phyloP scores from a whole-genome alignment of 2,797 vertebrate species.

The Glyptemys insculpta region DNA sequence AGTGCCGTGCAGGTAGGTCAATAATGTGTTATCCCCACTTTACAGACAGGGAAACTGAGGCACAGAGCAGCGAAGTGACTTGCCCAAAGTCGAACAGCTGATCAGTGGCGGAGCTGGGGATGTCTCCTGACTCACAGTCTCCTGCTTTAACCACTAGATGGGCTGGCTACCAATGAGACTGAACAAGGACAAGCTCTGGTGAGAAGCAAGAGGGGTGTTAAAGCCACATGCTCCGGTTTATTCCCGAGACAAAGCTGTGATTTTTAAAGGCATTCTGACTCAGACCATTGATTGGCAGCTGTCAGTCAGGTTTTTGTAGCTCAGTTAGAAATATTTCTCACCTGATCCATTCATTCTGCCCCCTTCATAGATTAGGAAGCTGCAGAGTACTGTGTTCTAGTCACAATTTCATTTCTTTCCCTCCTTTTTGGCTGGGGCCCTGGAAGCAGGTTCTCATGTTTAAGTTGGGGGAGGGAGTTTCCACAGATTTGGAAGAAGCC shows the following conservation, averaged over 20 bases:
- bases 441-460: neutral
- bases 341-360: neutral
- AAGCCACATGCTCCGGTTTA: neutral
- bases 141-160: neutral
- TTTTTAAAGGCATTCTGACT: neutral
- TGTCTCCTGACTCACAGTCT: neutral
- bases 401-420: rapidly evolving
- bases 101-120: neutral
- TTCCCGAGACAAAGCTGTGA: neutral
- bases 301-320: neutral
- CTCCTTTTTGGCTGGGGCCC: no score
- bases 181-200: neutral
- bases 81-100: neutral
- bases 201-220: neutral
- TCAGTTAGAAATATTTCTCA: neutral
- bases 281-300: neutral
- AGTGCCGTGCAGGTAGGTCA: neutral
- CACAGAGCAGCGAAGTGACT: neutral
- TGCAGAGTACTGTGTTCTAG: neutral
- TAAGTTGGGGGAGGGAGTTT: neutral
- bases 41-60: rapidly evolving
- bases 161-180: neutral
- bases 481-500: neutral
- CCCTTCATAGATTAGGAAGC: rapidly evolving
- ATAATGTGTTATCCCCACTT: rapidly evolving